A percentile compares a stretch with the other conserved stretches of the same genome.
phyloP scores from a whole-genome alignment of 2,113 vertebrate species.

The Emberiza fucata region DNA sequence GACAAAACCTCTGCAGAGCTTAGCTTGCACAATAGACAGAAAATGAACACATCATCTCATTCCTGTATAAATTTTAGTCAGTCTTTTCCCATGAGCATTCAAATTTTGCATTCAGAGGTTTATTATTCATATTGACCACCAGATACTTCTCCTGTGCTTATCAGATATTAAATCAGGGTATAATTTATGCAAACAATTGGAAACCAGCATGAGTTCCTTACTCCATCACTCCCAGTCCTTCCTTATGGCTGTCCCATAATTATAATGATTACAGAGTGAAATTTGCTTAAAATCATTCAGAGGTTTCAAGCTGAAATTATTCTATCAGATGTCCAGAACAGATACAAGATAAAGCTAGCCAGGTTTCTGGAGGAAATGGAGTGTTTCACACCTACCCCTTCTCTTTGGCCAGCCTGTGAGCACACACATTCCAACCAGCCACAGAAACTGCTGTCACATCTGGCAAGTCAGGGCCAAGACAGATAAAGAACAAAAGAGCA shows the following conservation, averaged over 20 bases:
- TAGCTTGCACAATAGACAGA: not conserved
- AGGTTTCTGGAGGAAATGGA: rapidly evolving
- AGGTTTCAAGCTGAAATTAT: not conserved
- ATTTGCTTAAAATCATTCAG: not conserved
- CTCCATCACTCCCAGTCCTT: not conserved
- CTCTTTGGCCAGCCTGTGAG: not conserved
- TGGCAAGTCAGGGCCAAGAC: not conserved
- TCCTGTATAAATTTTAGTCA: rapidly evolving
- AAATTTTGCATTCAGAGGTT: not conserved
- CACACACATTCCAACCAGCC: not conserved
- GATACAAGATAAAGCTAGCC: not conserved
- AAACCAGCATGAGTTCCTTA: not conserved
- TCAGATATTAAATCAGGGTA: not conserved
- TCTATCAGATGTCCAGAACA: not conserved
- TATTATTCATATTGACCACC: not conserved
- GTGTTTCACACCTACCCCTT: not conserved
- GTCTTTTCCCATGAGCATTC: not conserved
- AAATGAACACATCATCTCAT: not conserved
- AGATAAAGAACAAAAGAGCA: not conserved
- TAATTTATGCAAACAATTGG: not conserved
- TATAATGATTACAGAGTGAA: not conserved
- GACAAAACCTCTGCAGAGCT: not conserved
- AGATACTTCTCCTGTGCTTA: not conserved
- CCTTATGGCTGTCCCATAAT: not conserved
- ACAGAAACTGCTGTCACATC: not conserved